phyloP scores from a whole-genome alignment of 2,797 vertebrate genomes.

The Fringilla coelebs region DNA sequence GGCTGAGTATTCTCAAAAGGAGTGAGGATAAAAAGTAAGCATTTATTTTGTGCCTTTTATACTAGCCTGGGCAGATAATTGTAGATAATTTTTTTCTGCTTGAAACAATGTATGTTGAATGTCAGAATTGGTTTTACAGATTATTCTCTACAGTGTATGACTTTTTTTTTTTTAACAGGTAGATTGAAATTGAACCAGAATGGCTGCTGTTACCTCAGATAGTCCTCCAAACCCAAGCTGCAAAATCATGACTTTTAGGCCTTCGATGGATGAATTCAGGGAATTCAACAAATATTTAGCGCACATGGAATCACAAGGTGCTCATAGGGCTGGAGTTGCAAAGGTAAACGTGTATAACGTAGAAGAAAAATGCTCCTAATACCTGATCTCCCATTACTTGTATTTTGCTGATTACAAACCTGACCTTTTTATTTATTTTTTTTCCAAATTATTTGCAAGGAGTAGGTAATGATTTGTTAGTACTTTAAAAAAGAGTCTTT shows the following conservation, averaged over 20 bases:
- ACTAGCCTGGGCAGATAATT: not conserved
- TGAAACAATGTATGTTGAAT: not conserved
- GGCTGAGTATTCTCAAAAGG: not conserved
- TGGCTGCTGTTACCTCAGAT: slow-evolving; percentile 82
- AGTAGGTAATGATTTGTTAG: not conserved
- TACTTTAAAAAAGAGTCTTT: not conserved
- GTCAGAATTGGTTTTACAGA: not conserved
- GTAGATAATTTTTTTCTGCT: not conserved
- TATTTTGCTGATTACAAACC: not conserved
- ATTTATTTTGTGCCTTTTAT: not conserved
- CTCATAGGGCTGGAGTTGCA: slow-evolving; percentile 93
- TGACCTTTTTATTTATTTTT: not conserved
- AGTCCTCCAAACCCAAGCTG: slow-evolving; percentile 88
- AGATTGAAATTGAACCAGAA: slow-evolving; percentile 68
- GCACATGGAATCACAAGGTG: slow-evolving; percentile 96
- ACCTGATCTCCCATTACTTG: not conserved
- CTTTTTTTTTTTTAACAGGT: not conserved
- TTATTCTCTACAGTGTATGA: not conserved
- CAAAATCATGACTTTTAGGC: slow-evolving; percentile 98
- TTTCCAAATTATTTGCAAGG: not conserved
- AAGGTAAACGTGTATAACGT: slow-evolving; percentile 80
- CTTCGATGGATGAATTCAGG: slow-evolving; percentile 92
- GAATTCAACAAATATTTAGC: slow-evolving; percentile 94
- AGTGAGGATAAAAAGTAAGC: not conserved
- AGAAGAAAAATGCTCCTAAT: not conserved